Base-by-base conservation (phyloP, 2,113 vertebrate genomes). In the Forbesichthys papilliferus region DNA sequence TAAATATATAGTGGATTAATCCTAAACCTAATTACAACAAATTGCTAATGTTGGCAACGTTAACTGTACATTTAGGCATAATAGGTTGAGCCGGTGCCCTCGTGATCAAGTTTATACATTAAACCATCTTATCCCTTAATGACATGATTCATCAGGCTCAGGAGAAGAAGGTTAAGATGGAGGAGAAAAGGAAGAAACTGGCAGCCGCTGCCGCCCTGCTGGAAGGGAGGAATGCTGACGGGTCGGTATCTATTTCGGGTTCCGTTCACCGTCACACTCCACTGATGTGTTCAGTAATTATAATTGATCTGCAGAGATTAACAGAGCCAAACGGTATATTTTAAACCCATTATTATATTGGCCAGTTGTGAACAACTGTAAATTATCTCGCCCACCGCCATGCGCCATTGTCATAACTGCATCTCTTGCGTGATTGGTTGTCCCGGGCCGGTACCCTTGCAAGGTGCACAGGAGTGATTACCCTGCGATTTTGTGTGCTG, bases 191-290 rank as follows among this genome's bases (percentile, higher is more conserved):
- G 68, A 98, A 88, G 90, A 95, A 92, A 80, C 87, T 96, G 11
- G 76, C 90, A 6, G 93, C 94, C 46, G 82, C 95, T 13, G 94
- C 95, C 36, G 89, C 93, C 60, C 84, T 95, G 67, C 84, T 98
- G 82, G 80, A 89, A 69, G 92, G 92, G 73, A 95, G 88, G 86
- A 94, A 99, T 8, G 96, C 96, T 4, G 98, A 99, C 69, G 97
- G 97, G 96, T 98, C 47, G 83, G 94, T 92, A 58, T 69, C 59
- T 1, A 0, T 61, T 60, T 63, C 70, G 49, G 1, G 7, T 27
- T 49, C 60, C 53, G 7, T 20, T 20, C 18, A 16, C 18, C 16
- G 18, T 58, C n/a, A 27, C 54, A 36, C 33, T 0, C 1, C 34
- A 14, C 36, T 60, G 33, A 42, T 54, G 51, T 14, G 47, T 8